Evolutionary conservation across 2,888 invertebrate species (phyloP), one percentile per base, ranked within the genome.

Genomic region (Stratiomys singularior): DNA sequence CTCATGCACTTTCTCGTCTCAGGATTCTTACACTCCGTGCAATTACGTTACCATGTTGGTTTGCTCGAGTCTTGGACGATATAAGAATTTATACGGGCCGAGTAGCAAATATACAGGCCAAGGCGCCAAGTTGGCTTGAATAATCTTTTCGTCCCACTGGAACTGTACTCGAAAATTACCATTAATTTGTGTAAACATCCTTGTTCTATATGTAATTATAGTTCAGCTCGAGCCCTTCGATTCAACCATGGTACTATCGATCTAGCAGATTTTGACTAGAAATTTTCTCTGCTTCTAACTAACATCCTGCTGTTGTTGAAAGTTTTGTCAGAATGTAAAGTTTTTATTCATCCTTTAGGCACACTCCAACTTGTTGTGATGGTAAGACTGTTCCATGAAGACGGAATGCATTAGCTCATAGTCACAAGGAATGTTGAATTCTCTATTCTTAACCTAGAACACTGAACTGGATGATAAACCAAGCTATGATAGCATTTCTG

Each of bases 51-150:
- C 47, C 13, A 23, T 44, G 44, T 23, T 15, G 11, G 46, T 27
- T 69, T 25, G 69, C 46, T 46, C 23, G 37, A 44, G 7, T 58
- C 23, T 60, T 27, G 21, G 1, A 23, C 23, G 15, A 5, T 30
- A 7, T 30, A 23, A 25, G 15, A 7, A 69, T 27, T 4, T 9
- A 30, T 23, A 18, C 21, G 47, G n/a, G 7, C 52, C 21, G 60
- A 7, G 21, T 9, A n/a, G 21, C 13, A 60, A 25, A 21, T 56
- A 52, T 25, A 9, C 21, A 37, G 60, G 25, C 23, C 27, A 23
- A 60, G 74, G 74, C 74, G 74, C 74, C 74, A 60, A 74, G 60
- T 58, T 0, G 74, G 60, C 74, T 74, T 30, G 18, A 58, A 58
- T 15, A 9, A 3, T 56, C 13, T 21, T 15, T 23, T 44, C 15